Percentiles rank a stretch among this genome's conserved stretches.
Evolutionary conservation across 1,140 invertebrate species (phyloP).

Genomic region (Cydia pomonella): DNA sequence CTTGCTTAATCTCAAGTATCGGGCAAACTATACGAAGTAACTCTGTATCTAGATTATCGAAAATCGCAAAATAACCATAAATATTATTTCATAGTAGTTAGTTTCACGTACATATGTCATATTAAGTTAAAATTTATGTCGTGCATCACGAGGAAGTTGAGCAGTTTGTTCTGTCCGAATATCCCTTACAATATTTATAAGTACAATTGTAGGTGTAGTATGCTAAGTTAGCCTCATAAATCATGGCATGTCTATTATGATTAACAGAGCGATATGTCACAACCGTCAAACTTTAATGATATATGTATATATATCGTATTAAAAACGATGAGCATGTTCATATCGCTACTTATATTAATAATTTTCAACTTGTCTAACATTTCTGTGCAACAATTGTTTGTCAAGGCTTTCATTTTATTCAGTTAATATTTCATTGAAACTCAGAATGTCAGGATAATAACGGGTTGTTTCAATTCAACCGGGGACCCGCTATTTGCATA

Average conservation of each 20-base stretch:
- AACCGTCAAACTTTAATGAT: constrained; percentile 3
- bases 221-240: background rate
- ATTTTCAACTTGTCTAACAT: background rate
- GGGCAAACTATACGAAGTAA: background rate
- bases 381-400: background rate
- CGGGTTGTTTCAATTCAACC: constrained; percentile 25
- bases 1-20: constrained; percentile 14
- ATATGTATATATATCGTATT: no score
- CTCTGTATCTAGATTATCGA: background rate
- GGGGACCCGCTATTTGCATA: constrained; percentile 20
- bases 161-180: no score
- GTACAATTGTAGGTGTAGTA: no score
- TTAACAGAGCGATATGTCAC: background rate
- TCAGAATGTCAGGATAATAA: constrained; percentile 8
- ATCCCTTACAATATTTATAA: no score
- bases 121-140: no score
- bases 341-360: background rate
- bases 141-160: no score
- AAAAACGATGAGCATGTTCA: background rate
- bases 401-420: constrained; percentile 6
- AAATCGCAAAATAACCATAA: no score
- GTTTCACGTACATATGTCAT: no score
- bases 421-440: background rate
- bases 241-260: background rate
- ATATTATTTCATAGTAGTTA: no score